These are phyloP conservation scores for Hemaris fuciformis DNA, from an alignment of 2,888 invertebrate species.

Conservation along the genomic window DNA sequence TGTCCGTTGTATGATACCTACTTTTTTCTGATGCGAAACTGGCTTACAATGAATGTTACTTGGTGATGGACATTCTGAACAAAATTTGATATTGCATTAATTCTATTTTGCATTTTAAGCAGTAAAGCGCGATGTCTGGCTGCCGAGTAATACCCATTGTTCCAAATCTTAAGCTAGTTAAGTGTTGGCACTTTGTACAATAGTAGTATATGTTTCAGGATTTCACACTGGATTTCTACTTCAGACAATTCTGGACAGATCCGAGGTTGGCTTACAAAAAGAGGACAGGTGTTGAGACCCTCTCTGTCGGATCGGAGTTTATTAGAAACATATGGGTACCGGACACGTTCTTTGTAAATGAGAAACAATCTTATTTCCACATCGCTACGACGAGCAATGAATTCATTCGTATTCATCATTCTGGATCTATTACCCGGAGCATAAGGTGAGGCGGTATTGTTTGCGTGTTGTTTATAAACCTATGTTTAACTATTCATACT, in stretches of 20 bases:
- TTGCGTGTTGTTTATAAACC: neutral
- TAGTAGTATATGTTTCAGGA: conserved; percentile 83
- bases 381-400: conserved; percentile 99
- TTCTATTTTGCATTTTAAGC: conserved; percentile 3
- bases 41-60: conserved; percentile 26
- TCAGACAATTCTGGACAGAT: conserved; percentile 99
- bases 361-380: conserved; percentile 99
- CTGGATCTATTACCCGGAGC: conserved; percentile 96
- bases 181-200: conserved; percentile 25
- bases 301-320: conserved; percentile 96
- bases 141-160: conserved; percentile 31
- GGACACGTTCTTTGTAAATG: conserved; percentile 99
- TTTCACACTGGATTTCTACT: conserved; percentile 98
- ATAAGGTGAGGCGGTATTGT: conserved; percentile 86
- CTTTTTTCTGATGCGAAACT: neutral
- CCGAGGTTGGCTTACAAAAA: conserved; percentile 95
- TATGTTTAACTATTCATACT: neutral
- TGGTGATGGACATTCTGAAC: conserved; percentile 21
- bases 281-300: conserved; percentile 92
- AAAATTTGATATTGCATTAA: conserved; percentile 24
- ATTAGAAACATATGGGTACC: conserved; percentile 99
- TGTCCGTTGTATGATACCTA: neutral
- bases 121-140: conserved; percentile 16
- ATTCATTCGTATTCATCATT: conserved; percentile 97
- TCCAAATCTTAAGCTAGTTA: conserved; percentile 23